Evolutionary conservation across 2,888 invertebrate genomes (phyloP).

Genomic region (Hypomecis atomaria): DNA sequence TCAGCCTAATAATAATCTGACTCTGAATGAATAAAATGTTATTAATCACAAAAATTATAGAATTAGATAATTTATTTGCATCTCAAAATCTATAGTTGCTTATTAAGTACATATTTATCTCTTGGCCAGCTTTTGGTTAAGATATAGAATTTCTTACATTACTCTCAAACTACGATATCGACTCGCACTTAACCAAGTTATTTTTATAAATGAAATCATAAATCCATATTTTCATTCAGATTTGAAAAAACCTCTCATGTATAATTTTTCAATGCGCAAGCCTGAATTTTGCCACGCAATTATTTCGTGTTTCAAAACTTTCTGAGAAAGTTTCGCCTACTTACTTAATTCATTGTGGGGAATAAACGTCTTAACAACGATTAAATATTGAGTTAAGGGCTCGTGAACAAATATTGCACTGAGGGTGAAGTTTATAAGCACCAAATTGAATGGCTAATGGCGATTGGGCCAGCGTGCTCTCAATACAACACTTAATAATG

Average conservation of each 20-base stretch:
- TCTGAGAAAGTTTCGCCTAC: not conserved
- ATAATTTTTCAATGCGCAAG: conserved; percentile 2
- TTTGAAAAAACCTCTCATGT: not conserved
- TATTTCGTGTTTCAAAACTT: conserved; percentile 5
- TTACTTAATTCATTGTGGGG: conserved; percentile 40
- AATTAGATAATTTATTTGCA: too few species aligned
- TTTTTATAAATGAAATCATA: not conserved
- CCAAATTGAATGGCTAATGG: conserved; percentile 13
- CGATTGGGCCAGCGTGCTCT: not conserved
- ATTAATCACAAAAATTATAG: too few species aligned
- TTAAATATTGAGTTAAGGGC: conserved; percentile 45
- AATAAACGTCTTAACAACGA: conserved; percentile 40
- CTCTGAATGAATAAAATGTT: too few species aligned
- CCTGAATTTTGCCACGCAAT: not conserved
- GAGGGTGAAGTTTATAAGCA: conserved; percentile 24
- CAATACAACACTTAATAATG: not conserved
- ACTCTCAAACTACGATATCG: too few species aligned
- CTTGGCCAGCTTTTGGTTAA: too few species aligned
- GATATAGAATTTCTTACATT: too few species aligned
- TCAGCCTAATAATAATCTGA: too few species aligned
- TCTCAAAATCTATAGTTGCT: too few species aligned
- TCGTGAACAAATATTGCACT: conserved; percentile 35
- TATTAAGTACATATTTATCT: too few species aligned
- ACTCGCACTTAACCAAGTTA: too few species aligned
- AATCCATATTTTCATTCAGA: not conserved